Conservation (phyloP, 2,113 vertebrate genomes). For the Hucho hucho region DNA sequence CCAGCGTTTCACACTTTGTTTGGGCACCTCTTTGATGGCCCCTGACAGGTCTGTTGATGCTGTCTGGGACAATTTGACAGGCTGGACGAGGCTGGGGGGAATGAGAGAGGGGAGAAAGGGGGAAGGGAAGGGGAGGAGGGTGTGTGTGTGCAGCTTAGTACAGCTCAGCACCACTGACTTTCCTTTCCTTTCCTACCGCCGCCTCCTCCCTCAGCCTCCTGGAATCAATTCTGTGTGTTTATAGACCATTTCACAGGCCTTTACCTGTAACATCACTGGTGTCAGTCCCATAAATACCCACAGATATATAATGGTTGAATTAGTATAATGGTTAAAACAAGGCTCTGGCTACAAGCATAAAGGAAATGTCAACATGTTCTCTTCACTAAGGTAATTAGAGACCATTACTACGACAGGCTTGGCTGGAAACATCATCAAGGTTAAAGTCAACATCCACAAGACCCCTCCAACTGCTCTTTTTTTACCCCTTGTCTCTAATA, state of each 20-base stretch:
- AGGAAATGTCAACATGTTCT: constrained; percentile 93
- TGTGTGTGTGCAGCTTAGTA: constrained; percentile 67
- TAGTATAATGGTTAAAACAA: constrained; percentile 94
- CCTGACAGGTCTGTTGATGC: constrained; percentile 81
- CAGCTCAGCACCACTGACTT: constrained; percentile 75
- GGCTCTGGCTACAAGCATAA: constrained; percentile 81
- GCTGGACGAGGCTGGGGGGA: constrained; percentile 51
- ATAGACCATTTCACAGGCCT: constrained; percentile 84
- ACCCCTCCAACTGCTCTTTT: constrained; percentile 70
- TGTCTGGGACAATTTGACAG: constrained; percentile 84
- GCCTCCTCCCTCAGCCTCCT: constrained; percentile 77
- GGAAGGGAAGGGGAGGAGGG: constrained; percentile 63
- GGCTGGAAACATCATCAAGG: constrained; percentile 93
- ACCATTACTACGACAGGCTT: constrained; percentile 82
- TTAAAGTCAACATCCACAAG: constrained; percentile 83
- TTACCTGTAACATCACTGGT: constrained; percentile 99
- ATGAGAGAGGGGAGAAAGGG: constrained; percentile 13
- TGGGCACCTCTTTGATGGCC: constrained; percentile 82
- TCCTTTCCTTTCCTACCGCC: constrained; percentile 51
- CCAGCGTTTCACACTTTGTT: constrained; percentile 65
- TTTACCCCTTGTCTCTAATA: constrained; percentile 79
- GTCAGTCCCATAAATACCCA: constrained; percentile 98
- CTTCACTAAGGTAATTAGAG: constrained; percentile 95
- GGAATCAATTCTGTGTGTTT: constrained; percentile 99
- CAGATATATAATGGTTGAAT: constrained; percentile 98